Evolutionary conservation across 2,113 vertebrate species (phyloP).

Genomic region (Carassius auratus): DNA sequence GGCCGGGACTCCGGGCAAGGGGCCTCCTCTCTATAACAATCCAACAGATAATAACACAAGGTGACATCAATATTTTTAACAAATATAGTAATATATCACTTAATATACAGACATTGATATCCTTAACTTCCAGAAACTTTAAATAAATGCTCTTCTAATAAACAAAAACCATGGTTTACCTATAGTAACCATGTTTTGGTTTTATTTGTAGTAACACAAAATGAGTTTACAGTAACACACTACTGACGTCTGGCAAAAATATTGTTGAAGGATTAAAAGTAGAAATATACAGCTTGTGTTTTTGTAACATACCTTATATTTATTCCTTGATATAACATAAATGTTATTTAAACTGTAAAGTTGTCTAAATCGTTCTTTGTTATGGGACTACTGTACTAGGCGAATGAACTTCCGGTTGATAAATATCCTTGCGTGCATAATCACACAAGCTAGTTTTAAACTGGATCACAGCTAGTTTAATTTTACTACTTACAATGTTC

Average conservation of each 20-base stretch:
- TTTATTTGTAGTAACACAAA: no score
- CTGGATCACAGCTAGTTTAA: no score
- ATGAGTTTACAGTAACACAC: background rate
- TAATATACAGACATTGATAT: no score
- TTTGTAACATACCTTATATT: background rate
- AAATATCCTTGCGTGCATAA: background rate
- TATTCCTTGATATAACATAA: background rate
- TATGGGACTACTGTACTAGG: background rate
- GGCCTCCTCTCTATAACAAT: conserved; percentile 62
- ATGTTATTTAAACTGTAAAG: background rate
- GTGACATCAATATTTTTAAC: background rate
- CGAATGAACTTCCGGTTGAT: background rate
- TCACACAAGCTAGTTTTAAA: background rate
- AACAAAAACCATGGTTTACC: no score
- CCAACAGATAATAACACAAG: background rate
- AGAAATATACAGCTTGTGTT: background rate
- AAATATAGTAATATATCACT: no score
- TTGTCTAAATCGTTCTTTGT: background rate
- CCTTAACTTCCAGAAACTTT: no score
- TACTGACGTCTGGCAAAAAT: background rate
- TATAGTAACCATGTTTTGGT: no score
- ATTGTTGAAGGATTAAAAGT: background rate
- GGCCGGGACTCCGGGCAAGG: conserved; percentile 38
- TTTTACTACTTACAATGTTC: background rate
- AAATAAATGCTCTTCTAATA: no score